Conservation (phyloP, 2,797 vertebrate species). For the Acipenser transmontanus region DNA sequence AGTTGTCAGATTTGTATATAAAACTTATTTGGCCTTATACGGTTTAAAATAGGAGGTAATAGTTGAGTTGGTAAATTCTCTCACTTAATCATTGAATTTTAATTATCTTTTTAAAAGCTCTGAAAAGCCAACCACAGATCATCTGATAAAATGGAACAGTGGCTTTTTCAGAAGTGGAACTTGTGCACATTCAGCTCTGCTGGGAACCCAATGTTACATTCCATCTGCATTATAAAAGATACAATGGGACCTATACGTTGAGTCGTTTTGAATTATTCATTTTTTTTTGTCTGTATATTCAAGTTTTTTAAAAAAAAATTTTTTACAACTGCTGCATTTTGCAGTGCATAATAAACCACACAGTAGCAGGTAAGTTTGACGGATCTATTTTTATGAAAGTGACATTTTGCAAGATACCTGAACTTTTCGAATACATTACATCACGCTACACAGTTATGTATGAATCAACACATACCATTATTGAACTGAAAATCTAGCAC, state of each 20-base stretch:
- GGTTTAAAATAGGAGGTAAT: too few species aligned
- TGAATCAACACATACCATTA: conserved; percentile 63
- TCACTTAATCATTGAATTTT: too few species aligned
- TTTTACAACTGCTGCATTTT: conserved; percentile 72
- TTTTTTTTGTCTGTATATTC: conserved; percentile 75
- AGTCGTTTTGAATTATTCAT: conserved; percentile 97
- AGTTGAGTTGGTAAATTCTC: too few species aligned
- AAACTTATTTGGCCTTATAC: too few species aligned
- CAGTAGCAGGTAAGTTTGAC: conserved; percentile 70
- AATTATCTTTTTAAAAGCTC: conserved; percentile 54
- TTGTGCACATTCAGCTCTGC: conserved; percentile 93
- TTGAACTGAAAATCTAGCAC: conserved; percentile 37
- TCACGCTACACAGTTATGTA: conserved; percentile 37
- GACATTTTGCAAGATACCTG: conserved; percentile 68
- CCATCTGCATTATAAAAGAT: conserved; percentile 80
- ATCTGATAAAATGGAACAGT: conserved; percentile 68
- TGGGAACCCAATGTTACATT: conserved; percentile 81
- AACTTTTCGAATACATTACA: conserved; percentile 69
- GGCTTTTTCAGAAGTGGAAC: conserved; percentile 82
- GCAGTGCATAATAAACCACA: conserved; percentile 64
- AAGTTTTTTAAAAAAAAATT: conserved; percentile 49
- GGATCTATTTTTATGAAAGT: conserved; percentile 70
- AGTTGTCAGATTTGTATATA: too few species aligned
- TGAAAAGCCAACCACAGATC: conserved; percentile 81
- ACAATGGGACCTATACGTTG: conserved; percentile 74